Base-by-base conservation (phyloP, 2,888 invertebrate genomes). In the Listrodromus nycthemerus region DNA sequence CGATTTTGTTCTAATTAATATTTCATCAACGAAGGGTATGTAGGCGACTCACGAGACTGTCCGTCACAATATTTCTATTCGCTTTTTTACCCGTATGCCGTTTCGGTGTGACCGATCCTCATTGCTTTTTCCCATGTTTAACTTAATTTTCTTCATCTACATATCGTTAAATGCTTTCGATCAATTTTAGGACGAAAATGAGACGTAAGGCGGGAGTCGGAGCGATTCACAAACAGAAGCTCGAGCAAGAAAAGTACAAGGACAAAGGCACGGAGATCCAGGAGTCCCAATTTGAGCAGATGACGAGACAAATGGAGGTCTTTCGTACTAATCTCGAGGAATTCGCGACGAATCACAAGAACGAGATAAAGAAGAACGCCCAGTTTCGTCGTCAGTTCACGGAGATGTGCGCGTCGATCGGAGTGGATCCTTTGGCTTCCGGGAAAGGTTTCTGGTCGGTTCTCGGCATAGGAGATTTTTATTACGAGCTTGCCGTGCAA, bases 321-420 rank as follows among this genome's bases (percentile, higher is more conserved):
- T 99, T 99, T 92, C 96, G 98, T 84, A 95, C 95, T 41, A 98
- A 99, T 92, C 94, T 99, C 52, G 99, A 99, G 93, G 98, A 98
- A 88, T 99, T 99, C 93, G 99, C 99, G 0, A 95, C 96, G 3
- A 98, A 99, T 89, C 99, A 99, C 92, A 98, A 98, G 91, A 97
- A 95, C 88, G 99, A 99, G 91, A 99, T 99, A 63, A 96, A 97
- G 87, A 98, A 98, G 93, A 98, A 99, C 93, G 96, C 99, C 0
- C 97, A 97, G 89, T 99, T 99, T 91, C 95, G 99, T 48, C 95
- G 97, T 75, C 99, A 99, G 93, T 99, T 99, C 92, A 99, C 99
- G 91, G 98, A 99, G 94, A 99, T 99, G 99, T 99, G 99, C 94
- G 98, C 99, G 0, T 97, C 98, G 0, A 99, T 99, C 85, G 99